Evolutionary conservation across 2,888 invertebrate genomes (phyloP), one percentile per base, ranked within the genome.

Genomic region (Hoplodrina blanda): DNA sequence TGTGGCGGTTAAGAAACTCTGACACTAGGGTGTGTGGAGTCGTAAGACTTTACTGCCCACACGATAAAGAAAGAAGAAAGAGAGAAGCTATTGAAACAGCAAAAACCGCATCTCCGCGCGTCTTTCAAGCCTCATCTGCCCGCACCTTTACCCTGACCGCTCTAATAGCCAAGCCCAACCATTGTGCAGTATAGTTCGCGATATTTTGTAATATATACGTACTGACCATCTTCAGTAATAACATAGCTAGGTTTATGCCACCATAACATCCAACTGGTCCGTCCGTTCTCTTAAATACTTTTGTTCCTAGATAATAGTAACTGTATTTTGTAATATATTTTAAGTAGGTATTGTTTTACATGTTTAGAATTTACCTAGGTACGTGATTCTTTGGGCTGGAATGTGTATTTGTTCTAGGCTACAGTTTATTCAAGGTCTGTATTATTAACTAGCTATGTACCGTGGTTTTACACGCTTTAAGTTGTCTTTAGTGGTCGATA

Each of bases 131-230:
- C 5, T 49, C 41, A 10, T 84, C 66, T 74, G 25, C 20, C 2
- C 6, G 4, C 1, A 11, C 72, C 68, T 65, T 85, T 25, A 71
- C 30, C 17, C 53, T 81, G 77, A 72, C 78, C 82, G 73, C 74
- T 84, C 80, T 85, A 81, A 84, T 80, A 78, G 85, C 83, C 66
- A 77, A 65, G 76, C 75, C 69, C 74, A 56, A 20, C 78, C 78
- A 84, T 84, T 84, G 83, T 85, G 78, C 80, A 50, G 83, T 81
- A 79, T 62, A 77, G 82, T 77, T 68, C 63, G 73, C 79, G 69
- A 75, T 83, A 81, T 85, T 80, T 75, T 75, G 81, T 78, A 85
- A 84, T 73, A 71, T 75, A 84, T 78, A 81, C 78, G 65, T 63
- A 62, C 69, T 70, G 77, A 54, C 64, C 83, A 81, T 81, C 83